phyloP scores from a whole-genome alignment of 1,140 invertebrate species.

The Cheumatopsyche charites region DNA sequence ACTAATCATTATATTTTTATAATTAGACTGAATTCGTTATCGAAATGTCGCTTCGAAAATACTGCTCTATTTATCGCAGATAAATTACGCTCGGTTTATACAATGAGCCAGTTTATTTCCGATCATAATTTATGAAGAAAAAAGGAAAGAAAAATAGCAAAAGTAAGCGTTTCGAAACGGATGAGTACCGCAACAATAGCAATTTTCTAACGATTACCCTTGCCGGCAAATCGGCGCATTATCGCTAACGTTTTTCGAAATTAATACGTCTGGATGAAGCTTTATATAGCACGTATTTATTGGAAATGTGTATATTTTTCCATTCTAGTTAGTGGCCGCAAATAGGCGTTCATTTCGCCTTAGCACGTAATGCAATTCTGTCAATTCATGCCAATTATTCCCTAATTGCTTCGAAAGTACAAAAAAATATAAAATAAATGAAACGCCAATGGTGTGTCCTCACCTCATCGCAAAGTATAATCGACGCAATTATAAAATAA shows the following conservation, averaged over 20 bases:
- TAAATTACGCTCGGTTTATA: neutral
- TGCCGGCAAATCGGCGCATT: neutral
- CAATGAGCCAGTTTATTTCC: neutral
- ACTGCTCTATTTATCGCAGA: neutral
- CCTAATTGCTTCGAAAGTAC: neutral
- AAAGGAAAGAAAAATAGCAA: too few species aligned
- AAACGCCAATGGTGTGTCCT: neutral
- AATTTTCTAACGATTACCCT: conserved; percentile 2
- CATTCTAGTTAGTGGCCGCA: too few species aligned
- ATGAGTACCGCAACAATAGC: neutral
- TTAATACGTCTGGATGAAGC: neutral
- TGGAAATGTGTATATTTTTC: too few species aligned
- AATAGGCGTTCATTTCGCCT: conserved; percentile 13
- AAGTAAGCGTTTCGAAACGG: neutral
- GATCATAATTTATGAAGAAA: too few species aligned
- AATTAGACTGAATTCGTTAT: too few species aligned
- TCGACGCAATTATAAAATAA: conserved; percentile 2
- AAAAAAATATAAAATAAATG: neutral
- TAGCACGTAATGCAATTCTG: conserved; percentile 8
- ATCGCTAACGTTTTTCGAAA: neutral
- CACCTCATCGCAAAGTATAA: neutral
- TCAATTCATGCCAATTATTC: conserved; percentile 15
- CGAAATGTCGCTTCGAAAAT: neutral
- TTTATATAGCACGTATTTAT: too few species aligned
- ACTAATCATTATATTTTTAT: too few species aligned